phyloP scores from a whole-genome alignment of 2,113 vertebrate genomes.

The Vidua macroura region DNA sequence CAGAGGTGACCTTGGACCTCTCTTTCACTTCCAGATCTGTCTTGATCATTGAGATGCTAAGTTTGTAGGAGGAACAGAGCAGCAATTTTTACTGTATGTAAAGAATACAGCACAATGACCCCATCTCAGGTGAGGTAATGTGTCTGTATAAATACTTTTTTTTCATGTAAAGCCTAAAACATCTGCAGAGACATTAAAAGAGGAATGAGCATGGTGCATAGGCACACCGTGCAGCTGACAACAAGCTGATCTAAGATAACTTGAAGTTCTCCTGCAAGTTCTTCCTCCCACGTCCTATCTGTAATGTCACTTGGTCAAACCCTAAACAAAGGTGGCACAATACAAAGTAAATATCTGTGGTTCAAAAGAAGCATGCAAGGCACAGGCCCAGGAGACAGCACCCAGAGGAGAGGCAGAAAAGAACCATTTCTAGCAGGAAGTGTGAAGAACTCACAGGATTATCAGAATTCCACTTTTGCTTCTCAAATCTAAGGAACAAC shows the following conservation, averaged over 20 bases:
- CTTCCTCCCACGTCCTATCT: background rate
- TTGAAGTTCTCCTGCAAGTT: background rate
- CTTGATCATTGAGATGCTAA: conserved; percentile 29
- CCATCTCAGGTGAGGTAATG: conserved; percentile 26
- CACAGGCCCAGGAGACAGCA: background rate
- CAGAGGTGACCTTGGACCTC: conserved; percentile 23
- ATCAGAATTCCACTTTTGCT: background rate
- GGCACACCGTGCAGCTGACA: background rate
- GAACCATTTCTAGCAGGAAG: background rate
- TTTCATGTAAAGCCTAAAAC: background rate
- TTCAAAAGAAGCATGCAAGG: background rate
- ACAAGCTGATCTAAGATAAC: background rate
- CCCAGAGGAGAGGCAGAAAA: background rate
- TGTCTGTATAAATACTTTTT: background rate
- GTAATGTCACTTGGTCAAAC: background rate
- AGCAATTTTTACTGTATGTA: conserved; percentile 8
- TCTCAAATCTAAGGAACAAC: conserved; percentile 31
- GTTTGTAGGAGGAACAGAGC: background rate
- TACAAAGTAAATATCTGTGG: background rate
- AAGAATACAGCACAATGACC: background rate
- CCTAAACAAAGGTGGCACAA: background rate
- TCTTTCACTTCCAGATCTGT: conserved; percentile 3
- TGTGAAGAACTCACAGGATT: background rate
- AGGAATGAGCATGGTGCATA: background rate
- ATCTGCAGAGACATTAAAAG: conserved; percentile 26